Evolutionary conservation across 1,140 invertebrate genomes (phyloP).

Genomic region (Doryteuthis pealeii): DNA sequence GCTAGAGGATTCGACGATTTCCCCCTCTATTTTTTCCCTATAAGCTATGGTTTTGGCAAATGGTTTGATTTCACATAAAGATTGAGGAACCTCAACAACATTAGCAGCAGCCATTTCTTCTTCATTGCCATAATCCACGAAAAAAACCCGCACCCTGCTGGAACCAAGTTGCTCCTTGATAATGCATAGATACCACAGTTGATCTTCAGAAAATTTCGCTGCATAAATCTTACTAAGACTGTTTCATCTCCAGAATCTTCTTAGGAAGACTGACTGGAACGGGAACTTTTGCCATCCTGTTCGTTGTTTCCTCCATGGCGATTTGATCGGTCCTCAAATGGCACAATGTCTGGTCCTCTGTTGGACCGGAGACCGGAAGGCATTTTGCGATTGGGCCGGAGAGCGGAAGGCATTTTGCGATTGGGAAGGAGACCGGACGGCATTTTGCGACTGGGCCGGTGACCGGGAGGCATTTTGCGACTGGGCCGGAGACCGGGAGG

Average conservation of each 20-base stretch:
- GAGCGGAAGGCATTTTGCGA: too few species aligned
- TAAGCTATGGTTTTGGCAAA: too few species aligned
- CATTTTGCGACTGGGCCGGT: too few species aligned
- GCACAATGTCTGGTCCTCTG: background rate
- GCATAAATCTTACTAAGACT: background rate
- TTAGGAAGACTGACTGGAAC: background rate
- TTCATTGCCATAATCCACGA: conserved; percentile 1
- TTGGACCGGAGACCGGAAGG: too few species aligned
- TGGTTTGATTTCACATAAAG: background rate
- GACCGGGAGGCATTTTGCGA: too few species aligned
- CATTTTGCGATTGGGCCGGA: too few species aligned
- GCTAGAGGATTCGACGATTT: too few species aligned
- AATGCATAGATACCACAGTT: background rate
- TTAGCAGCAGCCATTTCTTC: background rate
- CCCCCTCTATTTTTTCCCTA: too few species aligned
- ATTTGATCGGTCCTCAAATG: conserved; percentile 6
- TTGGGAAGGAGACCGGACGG: too few species aligned
- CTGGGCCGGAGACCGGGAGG: too few species aligned
- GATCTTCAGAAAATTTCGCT: conserved; percentile 9
- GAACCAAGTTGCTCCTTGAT: background rate
- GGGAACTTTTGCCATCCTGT: background rate
- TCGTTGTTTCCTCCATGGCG: background rate
- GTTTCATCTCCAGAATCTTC: background rate
- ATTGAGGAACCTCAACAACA: background rate
- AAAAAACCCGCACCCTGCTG: background rate